Evolutionary conservation across 2,888 invertebrate genomes (phyloP).

Genomic region (Monoplex corrugatus): DNA sequence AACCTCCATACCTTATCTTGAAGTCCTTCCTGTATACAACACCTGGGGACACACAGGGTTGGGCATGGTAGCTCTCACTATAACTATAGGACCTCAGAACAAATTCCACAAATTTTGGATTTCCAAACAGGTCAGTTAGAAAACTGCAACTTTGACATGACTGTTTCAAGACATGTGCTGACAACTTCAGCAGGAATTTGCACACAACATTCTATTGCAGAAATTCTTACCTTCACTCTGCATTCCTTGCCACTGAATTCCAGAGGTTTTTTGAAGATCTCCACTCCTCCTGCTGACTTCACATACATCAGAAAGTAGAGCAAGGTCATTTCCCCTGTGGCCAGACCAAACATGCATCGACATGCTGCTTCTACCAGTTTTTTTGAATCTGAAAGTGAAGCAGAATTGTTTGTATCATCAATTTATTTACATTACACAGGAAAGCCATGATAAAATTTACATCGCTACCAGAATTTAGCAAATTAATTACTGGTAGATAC

Average conservation of each 20-base stretch:
- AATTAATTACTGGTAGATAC: no score
- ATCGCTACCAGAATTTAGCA: no score
- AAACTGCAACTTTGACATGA: neutral
- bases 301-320: conserved; percentile 75
- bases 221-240: conserved; percentile 66
- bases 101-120: no score
- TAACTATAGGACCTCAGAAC: no score
- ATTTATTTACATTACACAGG: no score
- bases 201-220: neutral
- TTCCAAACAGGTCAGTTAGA: neutral
- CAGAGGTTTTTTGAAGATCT: conserved; percentile 66
- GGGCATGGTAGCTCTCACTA: no score
- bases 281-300: conserved; percentile 71
- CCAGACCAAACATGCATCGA: conserved; percentile 74
- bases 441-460: no score
- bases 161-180: neutral
- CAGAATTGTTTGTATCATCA: no score
- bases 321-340: conserved; percentile 70
- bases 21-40: no score
- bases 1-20: no score
- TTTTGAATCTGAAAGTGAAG: conserved; percentile 67
- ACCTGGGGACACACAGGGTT: no score
- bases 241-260: conserved; percentile 71
- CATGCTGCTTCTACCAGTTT: conserved; percentile 70
- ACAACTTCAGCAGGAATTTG: no score